Conservation (phyloP, 1,140 invertebrate genomes). For the Diachasmimorpha longicaudata region DNA sequence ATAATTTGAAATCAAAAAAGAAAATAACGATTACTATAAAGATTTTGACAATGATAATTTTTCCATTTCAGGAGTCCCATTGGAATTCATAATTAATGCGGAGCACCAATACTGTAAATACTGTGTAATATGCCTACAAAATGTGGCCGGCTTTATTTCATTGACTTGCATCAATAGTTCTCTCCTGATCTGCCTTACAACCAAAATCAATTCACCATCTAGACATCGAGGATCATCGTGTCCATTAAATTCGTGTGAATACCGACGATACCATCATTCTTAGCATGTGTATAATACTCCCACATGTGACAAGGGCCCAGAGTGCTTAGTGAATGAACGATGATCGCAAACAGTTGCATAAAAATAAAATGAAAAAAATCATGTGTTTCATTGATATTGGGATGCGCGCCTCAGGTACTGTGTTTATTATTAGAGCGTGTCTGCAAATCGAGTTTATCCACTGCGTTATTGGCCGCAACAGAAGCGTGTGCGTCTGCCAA, state of each 20-base stretch:
- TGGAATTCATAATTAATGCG: background rate
- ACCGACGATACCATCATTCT: background rate
- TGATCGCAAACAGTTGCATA: background rate
- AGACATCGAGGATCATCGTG: background rate
- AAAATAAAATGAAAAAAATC: background rate
- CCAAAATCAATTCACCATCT: background rate
- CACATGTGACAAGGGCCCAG: background rate
- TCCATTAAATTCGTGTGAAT: background rate
- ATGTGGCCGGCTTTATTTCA: slow-evolving; percentile 40
- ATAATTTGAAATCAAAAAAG: no score
- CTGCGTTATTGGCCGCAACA: background rate
- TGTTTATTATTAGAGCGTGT: slow-evolving; percentile 6
- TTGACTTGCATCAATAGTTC: slow-evolving; percentile 13
- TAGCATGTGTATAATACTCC: background rate
- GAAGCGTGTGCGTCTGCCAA: background rate
- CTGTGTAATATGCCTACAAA: slow-evolving; percentile 54
- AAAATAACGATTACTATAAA: no score
- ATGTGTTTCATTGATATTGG: background rate
- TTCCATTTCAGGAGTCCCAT: background rate
- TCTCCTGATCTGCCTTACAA: slow-evolving; percentile 7
- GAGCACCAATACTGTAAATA: slow-evolving; percentile 47
- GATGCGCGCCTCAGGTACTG: slow-evolving; percentile 9
- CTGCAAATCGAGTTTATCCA: background rate
- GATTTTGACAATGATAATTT: background rate
- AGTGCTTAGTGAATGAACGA: background rate